Base-by-base conservation (phyloP, 30 jellyfish, hydroid and myxozoan species). In the Hydra vulgaris region DNA sequence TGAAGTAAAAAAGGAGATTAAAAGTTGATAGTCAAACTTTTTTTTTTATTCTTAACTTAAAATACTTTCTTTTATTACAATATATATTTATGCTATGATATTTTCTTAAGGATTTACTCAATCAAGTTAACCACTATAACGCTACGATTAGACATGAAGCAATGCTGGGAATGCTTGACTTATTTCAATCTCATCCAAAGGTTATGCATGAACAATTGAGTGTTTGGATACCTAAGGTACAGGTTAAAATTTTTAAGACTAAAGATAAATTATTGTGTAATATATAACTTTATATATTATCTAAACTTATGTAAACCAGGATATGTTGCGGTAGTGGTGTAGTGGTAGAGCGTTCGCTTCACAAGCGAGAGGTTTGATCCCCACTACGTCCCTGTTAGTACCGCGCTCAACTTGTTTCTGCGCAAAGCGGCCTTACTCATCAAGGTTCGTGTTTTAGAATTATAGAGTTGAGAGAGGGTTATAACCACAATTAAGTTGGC, bases 121-220 rank as follows among this genome's bases (percentile, higher is more conserved):
- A 61, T 15, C 98, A 91, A 71, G 7, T 86, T 25, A 26, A 84
- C 56, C 98, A 91, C 81, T 91, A 91, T 83, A 91, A 82, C 80
- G 88, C 78, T 25, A 83, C 85, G 54, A 78, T 88, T 24, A 69
- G 98, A 20, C 85, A 82, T 66, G 95, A 87, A 73, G 96, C 98
- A 0, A 55, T 85, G 18, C 76, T 71, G 17, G 89, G 95, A 40
- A 83, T 91, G 70, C 80, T 68, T 53, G 95, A 86, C 23, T 83
- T 91, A 19, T 83, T 91, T 73, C 74, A 73, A 25, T 83, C 87
- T 23, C 91, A 86, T 69, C 95, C 98, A 7, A 40, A 84, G 21
- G 55, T 81, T 4, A 81, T 86, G 71, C 92, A 71, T 79, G 87
- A 82, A 54, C 94, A 86, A n/a, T 27, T 91, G 0, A 87, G 83